Evolutionary conservation across 2,888 invertebrate genomes (phyloP).

Genomic region (Elegia similella): DNA sequence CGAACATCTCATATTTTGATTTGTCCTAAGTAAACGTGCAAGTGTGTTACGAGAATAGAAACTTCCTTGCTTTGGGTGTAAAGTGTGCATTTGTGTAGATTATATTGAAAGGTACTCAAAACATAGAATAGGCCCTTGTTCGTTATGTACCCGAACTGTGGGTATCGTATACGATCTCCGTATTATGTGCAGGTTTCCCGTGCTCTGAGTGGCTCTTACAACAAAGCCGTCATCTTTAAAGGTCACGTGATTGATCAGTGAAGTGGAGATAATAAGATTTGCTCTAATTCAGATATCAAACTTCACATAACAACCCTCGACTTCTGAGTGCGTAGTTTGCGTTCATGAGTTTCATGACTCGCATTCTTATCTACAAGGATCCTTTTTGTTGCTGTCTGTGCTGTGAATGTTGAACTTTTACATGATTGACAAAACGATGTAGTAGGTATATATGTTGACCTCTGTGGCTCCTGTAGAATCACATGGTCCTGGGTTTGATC

Average conservation of each 20-base stretch:
- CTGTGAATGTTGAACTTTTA: too few species aligned
- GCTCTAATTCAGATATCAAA: constrained; percentile 16
- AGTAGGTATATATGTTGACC: too few species aligned
- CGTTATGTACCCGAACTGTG: constrained; percentile 3
- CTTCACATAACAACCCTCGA: not conserved
- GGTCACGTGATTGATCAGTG: constrained; percentile 17
- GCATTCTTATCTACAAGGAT: too few species aligned
- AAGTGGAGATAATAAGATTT: constrained; percentile 17
- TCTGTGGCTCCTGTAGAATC: too few species aligned
- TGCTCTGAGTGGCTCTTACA: constrained; percentile 12
- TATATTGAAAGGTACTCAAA: not conserved
- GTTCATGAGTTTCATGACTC: not conserved
- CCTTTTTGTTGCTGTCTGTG: too few species aligned
- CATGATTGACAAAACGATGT: too few species aligned
- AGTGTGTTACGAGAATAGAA: not conserved
- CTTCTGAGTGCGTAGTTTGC: not conserved
- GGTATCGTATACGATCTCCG: not conserved
- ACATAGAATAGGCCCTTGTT: not conserved
- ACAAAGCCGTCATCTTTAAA: constrained; percentile 18
- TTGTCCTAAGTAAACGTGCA: too few species aligned
- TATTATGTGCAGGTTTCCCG: not conserved
- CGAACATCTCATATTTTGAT: too few species aligned
- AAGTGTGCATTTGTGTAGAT: not conserved
- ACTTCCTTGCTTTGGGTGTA: not conserved
- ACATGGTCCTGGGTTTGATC: too few species aligned